Base-by-base conservation (phyloP, 30 jellyfish, hydroid and myxozoan species). In the Pelagia noctiluca region DNA sequence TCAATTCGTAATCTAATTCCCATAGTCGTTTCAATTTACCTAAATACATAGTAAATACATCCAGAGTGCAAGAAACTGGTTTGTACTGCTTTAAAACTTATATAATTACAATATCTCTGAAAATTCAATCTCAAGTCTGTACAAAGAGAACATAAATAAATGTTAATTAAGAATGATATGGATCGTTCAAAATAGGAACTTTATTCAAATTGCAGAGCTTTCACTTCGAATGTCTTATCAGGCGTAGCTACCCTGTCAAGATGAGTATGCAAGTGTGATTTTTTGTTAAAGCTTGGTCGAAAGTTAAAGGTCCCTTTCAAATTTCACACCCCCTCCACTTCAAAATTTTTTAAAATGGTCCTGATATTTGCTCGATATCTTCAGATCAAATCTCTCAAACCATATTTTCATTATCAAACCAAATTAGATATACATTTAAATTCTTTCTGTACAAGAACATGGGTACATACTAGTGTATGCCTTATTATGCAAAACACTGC, bases 391-490 rank as follows among this genome's bases (percentile, higher is more conserved):
- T 19, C 22, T 12, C 0, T 32, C 38, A 3, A 70, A 70, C 2
- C 48, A 36, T 23, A 25, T 36, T 36, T 37, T 21, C 69, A 2
- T 28, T 31, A 31, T 71, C 4, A 73, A 67, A 54, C 36, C 8
- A 28, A n/a, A 37, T 70, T 65, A 18, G 24, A 57, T 11, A 23
- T 23, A 8, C 5, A 7, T 57, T 30, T 2, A 30, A 0, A 33
- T 38, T 42, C 23, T 24, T 50, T 82, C 86, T 60, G 78, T 64
- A 65, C 92, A 82, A 50, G 92, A 82, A 80, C 92, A 82, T 0
- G 85, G 33, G 46, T 38, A 70, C 10, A 52, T 38, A 18, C 68
- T 70, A 64, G 38, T 38, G 22, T 49, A 71, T 25, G 82, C 25
- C 53, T 62, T 71, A 24, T 82, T 78, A 30, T 78, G 82, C 7